Base-by-base conservation (phyloP, 2,113 vertebrate species). In the Vulpes lagopus region DNA sequence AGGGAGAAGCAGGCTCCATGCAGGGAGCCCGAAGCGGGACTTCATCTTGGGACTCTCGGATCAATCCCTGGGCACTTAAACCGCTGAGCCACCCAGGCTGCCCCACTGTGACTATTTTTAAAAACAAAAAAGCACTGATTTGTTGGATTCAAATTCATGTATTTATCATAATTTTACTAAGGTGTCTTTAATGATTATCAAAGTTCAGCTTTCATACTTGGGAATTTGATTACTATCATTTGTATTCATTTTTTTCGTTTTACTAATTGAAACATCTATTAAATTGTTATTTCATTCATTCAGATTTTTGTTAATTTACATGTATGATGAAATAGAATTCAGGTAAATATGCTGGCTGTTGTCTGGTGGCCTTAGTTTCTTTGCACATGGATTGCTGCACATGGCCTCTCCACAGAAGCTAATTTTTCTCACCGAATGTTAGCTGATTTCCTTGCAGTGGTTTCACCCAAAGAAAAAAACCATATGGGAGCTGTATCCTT, bases 91-190 rank as follows among this genome's bases (percentile, higher is more conserved):
- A 43, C 43, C 43, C 43, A 43, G 43, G 43, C 43, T 43, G 43
- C 43, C 43, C 43, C 43, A 89, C 32, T 94, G 14, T 81, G 64
- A 49, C 11, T 80, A 49, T 83, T 91, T 94, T 88, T 57, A 23
- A 76, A 84, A 94, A 79, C 12, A 1, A 60, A 78, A 95, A 94
- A 65, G 8, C 87, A 51, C 23, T n/a, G 12, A 92, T 35, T 84
- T 74, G 64, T 69, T 62, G 32, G 12, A 69, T 94, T 73, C 32
- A 85, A 83, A n/a, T 82, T 83, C 57, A 79, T 59, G 2, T 82
- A 62, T 89, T 97, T 91, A 55, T 80, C 59, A 91, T 80, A 84
- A 64, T 96, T 97, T 89, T 22, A 95, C 83, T 83, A 93, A 76
- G 9, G 14, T 79, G 88, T 55, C 49, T 76, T 74, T 65, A 80